Evolutionary conservation across 2,888 invertebrate species (phyloP).

Genomic region (Microctonus aethiopoides): DNA sequence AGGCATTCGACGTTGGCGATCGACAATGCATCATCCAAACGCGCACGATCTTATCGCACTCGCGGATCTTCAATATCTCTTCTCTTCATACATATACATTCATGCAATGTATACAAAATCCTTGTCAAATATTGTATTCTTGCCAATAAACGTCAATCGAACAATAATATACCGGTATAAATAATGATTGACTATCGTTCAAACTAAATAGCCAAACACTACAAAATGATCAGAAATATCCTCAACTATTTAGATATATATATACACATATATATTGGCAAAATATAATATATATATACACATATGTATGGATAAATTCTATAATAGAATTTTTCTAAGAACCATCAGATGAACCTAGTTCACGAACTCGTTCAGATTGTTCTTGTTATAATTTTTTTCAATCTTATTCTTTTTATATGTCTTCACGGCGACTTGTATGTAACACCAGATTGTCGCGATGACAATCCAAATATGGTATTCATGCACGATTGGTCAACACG

Average conservation of each 20-base stretch:
- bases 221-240: not conserved
- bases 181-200: slow-evolving; percentile 7
- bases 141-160: not conserved
- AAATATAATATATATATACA: not conserved
- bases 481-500: slow-evolving; percentile 5
- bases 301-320: not conserved
- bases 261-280: too few species aligned
- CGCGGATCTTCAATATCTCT: slow-evolving; percentile 49
- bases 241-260: too few species aligned
- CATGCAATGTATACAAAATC: too few species aligned
- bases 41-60: slow-evolving; percentile 47
- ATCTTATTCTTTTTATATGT: not conserved
- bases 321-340: not conserved
- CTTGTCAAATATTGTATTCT: not conserved
- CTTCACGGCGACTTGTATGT: not conserved
- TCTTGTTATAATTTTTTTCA: not conserved
- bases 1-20: slow-evolving; percentile 29
- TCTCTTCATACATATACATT: not conserved
- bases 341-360: not conserved
- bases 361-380: not conserved
- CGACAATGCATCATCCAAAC: slow-evolving; percentile 55
- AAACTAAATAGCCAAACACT: not conserved
- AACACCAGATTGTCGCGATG: not conserved
- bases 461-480: not conserved
- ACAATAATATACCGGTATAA: slow-evolving; percentile 10